Conservation (phyloP, 2,888 invertebrate species). For the Phaedon cochleariae region DNA sequence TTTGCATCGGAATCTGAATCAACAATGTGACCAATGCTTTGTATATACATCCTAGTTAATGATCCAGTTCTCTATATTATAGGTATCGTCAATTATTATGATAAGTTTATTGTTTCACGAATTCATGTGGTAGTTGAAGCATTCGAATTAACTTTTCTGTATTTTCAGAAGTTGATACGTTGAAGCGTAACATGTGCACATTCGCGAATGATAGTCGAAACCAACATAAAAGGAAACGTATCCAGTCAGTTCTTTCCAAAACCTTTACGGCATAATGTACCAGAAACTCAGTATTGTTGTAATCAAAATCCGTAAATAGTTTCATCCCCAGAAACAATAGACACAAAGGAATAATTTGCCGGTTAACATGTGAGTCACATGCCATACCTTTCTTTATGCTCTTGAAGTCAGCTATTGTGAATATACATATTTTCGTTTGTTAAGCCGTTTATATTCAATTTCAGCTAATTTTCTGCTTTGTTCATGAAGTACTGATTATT, state of each 20-base stretch:
- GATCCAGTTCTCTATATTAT: no score
- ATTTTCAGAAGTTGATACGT: not conserved
- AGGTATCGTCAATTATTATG: no score
- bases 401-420: not conserved
- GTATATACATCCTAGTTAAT: no score
- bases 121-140: no score
- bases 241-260: not conserved
- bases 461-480: no score
- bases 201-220: not conserved
- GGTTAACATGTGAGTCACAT: not conserved
- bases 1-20: no score
- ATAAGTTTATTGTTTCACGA: no score
- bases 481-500: no score
- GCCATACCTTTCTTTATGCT: not conserved
- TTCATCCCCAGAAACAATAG: constrained; percentile 1
- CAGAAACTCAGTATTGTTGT: constrained; percentile 5
- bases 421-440: not conserved
- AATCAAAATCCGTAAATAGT: constrained; percentile 9
- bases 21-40: no score
- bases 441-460: no score
- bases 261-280: constrained; percentile 4
- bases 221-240: not conserved
- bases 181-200: not conserved
- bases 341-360: not conserved
- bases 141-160: no score